Conservation (phyloP, 1,140 invertebrate genomes). For the Aphelenchoides fujianensis region DNA sequence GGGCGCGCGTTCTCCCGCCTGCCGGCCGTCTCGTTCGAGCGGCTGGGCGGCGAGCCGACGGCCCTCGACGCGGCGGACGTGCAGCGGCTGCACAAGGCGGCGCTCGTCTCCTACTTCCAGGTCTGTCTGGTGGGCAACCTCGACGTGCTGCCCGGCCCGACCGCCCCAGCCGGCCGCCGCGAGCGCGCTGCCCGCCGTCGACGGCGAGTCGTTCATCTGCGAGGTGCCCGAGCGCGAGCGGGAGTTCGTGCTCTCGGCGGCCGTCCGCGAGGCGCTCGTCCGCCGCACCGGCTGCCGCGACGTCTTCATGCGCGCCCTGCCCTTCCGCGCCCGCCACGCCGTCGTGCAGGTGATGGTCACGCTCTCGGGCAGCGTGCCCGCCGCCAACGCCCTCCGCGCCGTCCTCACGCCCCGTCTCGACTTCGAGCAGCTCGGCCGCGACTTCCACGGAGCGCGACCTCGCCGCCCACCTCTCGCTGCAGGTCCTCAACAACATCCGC, state of each 20-base stretch:
- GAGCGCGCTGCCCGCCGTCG: conserved; percentile 4
- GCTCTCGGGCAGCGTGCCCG: neutral
- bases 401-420: neutral
- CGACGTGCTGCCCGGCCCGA: conserved; percentile 26
- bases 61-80: neutral
- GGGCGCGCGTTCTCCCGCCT: conserved; percentile 33
- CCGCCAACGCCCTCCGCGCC: conserved; percentile 3
- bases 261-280: conserved; percentile 26
- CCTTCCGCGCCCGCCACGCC: neutral
- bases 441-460: neutral
- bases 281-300: conserved; percentile 29
- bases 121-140: conserved; percentile 44
- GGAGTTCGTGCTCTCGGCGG: conserved; percentile 22
- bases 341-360: conserved; percentile 5
- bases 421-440: neutral
- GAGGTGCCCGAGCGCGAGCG: conserved; percentile 26
- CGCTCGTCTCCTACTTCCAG: conserved; percentile 34
- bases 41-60: neutral
- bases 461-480: neutral
- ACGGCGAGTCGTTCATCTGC: conserved; percentile 49
- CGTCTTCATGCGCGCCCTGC: conserved; percentile 37
- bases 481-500: neutral
- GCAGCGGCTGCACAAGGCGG: neutral
- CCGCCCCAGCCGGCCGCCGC: conserved; percentile 19
- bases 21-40: neutral